These are phyloP conservation scores for Leucoraja erinaceus DNA, from an alignment of 2,113 vertebrate species.

Conservation along the genomic window DNA sequence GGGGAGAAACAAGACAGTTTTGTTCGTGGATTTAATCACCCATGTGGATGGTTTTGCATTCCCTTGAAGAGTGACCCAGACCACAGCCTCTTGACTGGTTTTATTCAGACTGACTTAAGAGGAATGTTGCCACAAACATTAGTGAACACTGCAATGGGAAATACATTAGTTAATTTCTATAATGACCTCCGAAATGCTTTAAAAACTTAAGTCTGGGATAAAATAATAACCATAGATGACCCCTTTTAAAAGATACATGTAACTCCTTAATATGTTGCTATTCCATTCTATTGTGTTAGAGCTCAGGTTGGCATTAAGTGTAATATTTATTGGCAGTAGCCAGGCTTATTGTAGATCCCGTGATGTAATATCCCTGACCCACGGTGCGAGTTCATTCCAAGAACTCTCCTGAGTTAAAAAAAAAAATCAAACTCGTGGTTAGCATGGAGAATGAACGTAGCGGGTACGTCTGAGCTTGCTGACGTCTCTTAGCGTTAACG, in stretches of 20 bases:
- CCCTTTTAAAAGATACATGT: background rate
- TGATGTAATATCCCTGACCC: background rate
- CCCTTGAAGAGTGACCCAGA: constrained; percentile 53
- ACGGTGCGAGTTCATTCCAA: too few relatives aligned
- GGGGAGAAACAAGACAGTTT: constrained; percentile 56
- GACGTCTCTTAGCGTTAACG: too few relatives aligned
- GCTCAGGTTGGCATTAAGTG: background rate
- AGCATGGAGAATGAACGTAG: too few relatives aligned
- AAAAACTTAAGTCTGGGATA: constrained; percentile 41
- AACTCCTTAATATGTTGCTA: background rate
- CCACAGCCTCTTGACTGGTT: constrained; percentile 69
- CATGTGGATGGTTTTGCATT: constrained; percentile 78
- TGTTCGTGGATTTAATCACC: constrained; percentile 74
- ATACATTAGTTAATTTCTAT: constrained; percentile 66
- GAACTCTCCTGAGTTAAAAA: too few relatives aligned
- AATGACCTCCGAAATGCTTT: constrained; percentile 64
- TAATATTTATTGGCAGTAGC: constrained; percentile 1
- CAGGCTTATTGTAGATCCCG: background rate
- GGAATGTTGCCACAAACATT: constrained; percentile 71
- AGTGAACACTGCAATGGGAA: constrained; percentile 72
- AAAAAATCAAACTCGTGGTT: too few relatives aligned
- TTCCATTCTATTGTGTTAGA: background rate
- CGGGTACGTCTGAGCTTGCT: too few relatives aligned
- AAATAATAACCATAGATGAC: background rate
- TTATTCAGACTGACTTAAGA: constrained; percentile 74